Conservation (phyloP, 2,113 vertebrate genomes). For the Empidonax alnorum region DNA sequence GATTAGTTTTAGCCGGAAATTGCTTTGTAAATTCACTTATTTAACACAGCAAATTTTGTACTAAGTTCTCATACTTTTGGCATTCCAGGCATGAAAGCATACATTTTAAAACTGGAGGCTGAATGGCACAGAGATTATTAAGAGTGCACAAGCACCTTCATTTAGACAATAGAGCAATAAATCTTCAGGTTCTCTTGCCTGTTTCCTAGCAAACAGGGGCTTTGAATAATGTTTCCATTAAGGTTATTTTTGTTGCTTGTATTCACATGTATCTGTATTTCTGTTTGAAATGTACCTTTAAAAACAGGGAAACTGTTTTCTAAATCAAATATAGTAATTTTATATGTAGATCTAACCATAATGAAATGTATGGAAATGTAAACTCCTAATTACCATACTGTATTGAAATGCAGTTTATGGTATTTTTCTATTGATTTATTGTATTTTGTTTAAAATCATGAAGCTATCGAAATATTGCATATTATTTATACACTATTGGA, state of each 20-base stretch:
- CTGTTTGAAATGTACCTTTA: neutral
- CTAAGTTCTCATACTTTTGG: neutral
- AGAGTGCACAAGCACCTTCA: neutral
- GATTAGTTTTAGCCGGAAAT: neutral
- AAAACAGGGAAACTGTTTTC: neutral
- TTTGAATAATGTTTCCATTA: neutral
- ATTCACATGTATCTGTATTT: neutral
- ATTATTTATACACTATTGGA: neutral
- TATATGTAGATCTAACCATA: neutral
- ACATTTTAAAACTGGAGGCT: neutral
- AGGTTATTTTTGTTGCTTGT: neutral
- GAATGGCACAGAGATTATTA: neutral
- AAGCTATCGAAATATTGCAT: neutral
- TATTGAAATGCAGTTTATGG: neutral
- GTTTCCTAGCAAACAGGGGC: neutral
- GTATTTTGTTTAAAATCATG: neutral
- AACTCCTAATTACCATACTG: neutral
- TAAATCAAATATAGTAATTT: neutral
- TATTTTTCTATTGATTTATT: neutral
- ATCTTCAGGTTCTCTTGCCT: neutral
- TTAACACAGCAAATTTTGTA: neutral
- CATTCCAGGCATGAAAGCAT: neutral
- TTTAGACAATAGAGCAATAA: conserved; percentile 16
- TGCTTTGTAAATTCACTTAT: neutral
- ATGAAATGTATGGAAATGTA: neutral